These are phyloP conservation scores for Lagria hirta DNA, from an alignment of 2,888 invertebrate species.

Conservation along the genomic window DNA sequence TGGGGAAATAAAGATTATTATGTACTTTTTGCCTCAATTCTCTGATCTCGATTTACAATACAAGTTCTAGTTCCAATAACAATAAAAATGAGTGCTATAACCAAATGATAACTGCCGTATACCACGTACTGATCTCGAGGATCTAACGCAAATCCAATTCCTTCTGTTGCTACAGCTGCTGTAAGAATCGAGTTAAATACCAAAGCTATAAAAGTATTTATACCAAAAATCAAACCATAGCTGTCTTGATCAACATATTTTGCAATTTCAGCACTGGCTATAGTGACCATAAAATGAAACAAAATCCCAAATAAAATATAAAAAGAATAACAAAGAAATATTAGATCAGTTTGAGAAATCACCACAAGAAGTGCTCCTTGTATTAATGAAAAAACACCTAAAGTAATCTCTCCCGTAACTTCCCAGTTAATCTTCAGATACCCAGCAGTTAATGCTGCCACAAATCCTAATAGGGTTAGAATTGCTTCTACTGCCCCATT, in stretches of 20 bases:
- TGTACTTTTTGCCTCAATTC: no score
- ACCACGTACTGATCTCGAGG: slow-evolving; percentile 23
- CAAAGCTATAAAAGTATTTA: slow-evolving; percentile 80
- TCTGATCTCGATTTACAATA: no score
- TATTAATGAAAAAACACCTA: slow-evolving; percentile 54
- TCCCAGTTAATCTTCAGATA: slow-evolving; percentile 51
- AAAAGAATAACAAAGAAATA: slow-evolving; percentile 68
- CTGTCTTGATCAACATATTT: slow-evolving; percentile 75
- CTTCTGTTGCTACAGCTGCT: slow-evolving; percentile 14
- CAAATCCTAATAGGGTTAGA: slow-evolving; percentile 67
- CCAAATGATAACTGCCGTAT: slow-evolving; percentile 22
- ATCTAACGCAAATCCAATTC: slow-evolving; percentile 12
- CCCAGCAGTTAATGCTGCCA: slow-evolving; percentile 59
- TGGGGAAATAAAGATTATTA: no score
- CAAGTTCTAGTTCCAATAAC: slow-evolving; percentile 13
- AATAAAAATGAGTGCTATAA: slow-evolving; percentile 14
- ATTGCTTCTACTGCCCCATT: slow-evolving; percentile 78
- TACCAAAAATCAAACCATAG: slow-evolving; percentile 85
- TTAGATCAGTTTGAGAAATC: slow-evolving; percentile 40
- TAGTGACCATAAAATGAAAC: slow-evolving; percentile 76
- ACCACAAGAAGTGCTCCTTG: slow-evolving; percentile 59
- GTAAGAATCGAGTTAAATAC: slow-evolving; percentile 24
- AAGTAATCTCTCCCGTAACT: slow-evolving; percentile 51
- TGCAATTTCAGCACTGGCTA: slow-evolving; percentile 86
- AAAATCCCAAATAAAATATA: slow-evolving; percentile 74